phyloP scores from a whole-genome alignment of 1,140 invertebrate species.

The Contarinia nasturtii region DNA sequence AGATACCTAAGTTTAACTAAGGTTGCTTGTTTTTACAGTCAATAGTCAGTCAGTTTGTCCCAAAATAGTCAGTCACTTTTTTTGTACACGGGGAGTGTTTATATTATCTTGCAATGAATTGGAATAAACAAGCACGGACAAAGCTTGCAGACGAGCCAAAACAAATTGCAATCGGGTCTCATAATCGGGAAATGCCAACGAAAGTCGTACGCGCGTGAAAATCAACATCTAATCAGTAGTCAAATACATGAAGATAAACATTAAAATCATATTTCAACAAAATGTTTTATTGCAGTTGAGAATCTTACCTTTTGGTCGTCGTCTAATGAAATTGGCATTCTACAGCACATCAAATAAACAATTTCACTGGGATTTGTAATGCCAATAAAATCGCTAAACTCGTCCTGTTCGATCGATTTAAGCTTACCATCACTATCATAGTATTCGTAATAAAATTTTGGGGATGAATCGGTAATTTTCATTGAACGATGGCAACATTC shows the following conservation, averaged over 20 bases:
- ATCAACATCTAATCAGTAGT: conserved; percentile 44
- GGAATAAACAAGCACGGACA: conserved; percentile 73
- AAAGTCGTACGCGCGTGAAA: conserved; percentile 67
- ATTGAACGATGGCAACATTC: conserved; percentile 55
- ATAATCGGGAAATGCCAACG: conserved; percentile 63
- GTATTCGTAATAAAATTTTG: conserved; percentile 69
- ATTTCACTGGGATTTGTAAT: conserved; percentile 19
- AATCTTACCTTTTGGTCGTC: conserved; percentile 6
- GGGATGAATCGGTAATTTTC: conserved; percentile 51
- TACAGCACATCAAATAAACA: conserved; percentile 7
- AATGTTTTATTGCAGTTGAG: no score
- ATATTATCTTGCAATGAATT: conserved; percentile 64
- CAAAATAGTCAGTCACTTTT: no score
- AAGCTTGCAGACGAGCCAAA: conserved; percentile 64
- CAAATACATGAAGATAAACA: no score
- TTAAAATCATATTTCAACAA: no score
- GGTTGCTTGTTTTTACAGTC: no score
- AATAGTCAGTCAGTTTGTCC: no score
- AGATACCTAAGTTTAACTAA: no score
- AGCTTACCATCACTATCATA: conserved; percentile 24
- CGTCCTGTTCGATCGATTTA: conserved; percentile 1
- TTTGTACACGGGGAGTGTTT: no score
- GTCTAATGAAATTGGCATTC: background rate
- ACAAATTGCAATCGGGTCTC: conserved; percentile 60
- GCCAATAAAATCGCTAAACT: conserved; percentile 14